A percentile compares a stretch with the other conserved stretches of the same genome.
Evolutionary conservation across 2,113 vertebrate species (phyloP).

Genomic region (Cochlearius cochlearius): DNA sequence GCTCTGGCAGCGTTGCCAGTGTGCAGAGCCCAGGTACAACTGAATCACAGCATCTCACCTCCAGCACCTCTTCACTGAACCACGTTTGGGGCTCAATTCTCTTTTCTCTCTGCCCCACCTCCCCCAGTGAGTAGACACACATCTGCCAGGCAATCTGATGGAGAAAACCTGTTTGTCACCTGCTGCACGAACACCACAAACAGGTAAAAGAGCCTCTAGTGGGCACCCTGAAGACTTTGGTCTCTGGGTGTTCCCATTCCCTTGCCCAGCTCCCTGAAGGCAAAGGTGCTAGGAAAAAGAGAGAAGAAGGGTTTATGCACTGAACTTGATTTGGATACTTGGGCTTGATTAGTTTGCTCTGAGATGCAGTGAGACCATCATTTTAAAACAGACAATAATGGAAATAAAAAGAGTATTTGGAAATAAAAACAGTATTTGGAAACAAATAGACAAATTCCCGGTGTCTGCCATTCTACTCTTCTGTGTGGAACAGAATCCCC

Average conservation of each 20-base stretch:
- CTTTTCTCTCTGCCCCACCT: not conserved
- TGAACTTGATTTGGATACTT: not conserved
- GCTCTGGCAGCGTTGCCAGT: fast-evolving
- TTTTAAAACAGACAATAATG: not conserved
- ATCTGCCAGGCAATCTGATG: not conserved
- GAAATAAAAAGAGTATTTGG: not conserved
- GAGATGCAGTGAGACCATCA: not conserved
- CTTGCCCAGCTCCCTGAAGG: not conserved
- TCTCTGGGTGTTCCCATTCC: not conserved
- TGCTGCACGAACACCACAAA: not conserved
- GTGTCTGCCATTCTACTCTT: not conserved
- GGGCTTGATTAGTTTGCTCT: not conserved
- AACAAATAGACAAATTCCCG: not conserved
- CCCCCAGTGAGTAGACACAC: not conserved
- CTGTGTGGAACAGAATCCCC: not conserved
- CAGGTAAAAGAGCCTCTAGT: not conserved
- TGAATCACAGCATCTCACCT: not conserved
- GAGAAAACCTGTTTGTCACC: not conserved
- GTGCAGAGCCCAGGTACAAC: not conserved
- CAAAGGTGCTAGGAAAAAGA: not conserved
- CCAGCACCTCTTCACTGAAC: not conserved
- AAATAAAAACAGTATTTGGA: not conserved
- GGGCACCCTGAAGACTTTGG: not conserved
- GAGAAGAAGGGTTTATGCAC: not conserved
- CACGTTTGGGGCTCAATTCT: not conserved